Percentiles rank a stretch among this genome's conserved stretches.
phyloP scores from a whole-genome alignment of 2,888 invertebrate species.

The Monochamus alternatus region DNA sequence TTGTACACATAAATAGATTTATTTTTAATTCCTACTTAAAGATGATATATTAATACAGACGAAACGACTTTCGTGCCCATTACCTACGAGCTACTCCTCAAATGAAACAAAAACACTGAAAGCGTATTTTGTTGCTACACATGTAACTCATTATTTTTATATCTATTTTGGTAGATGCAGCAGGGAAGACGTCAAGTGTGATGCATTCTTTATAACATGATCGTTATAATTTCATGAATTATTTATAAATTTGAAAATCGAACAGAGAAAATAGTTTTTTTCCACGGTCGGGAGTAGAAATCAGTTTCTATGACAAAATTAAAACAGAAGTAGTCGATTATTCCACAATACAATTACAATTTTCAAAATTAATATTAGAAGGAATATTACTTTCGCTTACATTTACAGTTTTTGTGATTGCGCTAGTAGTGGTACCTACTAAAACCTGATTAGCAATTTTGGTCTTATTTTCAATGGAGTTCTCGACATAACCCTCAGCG shows the following conservation, averaged over 20 bases:
- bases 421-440: no score
- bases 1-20: neutral
- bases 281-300: no score
- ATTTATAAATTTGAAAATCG: neutral
- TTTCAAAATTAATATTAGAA: no score
- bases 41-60: neutral
- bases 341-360: no score
- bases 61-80: neutral
- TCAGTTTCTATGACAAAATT: no score
- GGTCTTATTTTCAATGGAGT: no score
- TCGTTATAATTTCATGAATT: conserved; percentile 7
- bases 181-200: neutral
- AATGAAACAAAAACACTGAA: neutral
- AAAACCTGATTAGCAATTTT: no score
- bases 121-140: conserved; percentile 1
- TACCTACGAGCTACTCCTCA: neutral
- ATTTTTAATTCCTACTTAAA: conserved; percentile 1
- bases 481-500: no score
- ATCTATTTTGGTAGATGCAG: conserved; percentile 4
- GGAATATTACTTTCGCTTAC: no score
- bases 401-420: no score
- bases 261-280: no score
- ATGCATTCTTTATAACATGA: neutral
- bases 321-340: no score
- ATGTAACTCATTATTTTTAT: conserved; percentile 3